Evolutionary conservation across 2,797 vertebrate species (phyloP).

Genomic region (Sebastes iracundus): DNA sequence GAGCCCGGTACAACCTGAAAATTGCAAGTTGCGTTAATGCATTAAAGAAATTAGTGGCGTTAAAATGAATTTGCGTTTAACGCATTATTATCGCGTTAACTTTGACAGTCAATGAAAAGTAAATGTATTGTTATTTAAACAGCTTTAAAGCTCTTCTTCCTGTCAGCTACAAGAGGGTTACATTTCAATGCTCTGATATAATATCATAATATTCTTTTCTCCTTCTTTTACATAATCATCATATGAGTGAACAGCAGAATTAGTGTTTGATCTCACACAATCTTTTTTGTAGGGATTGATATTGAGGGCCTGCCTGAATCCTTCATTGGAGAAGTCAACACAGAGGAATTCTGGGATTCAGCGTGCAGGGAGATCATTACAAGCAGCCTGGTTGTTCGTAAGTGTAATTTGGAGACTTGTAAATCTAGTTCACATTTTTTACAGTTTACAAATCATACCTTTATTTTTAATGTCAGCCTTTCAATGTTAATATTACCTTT

Average conservation of each 20-base stretch:
- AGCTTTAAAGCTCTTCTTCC: not conserved
- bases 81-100: too few relatives aligned
- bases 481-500: not conserved
- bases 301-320: constrained; percentile 1
- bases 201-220: not conserved
- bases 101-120: not conserved
- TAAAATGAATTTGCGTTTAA: too few relatives aligned
- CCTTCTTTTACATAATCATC: not conserved
- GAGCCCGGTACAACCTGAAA: too few relatives aligned
- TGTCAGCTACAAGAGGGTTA: not conserved
- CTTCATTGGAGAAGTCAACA: not conserved
- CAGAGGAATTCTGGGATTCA: constrained; percentile 9
- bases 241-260: not conserved
- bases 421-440: not conserved
- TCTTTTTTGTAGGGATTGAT: not conserved
- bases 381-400: constrained; percentile 1
- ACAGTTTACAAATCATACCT: not conserved
- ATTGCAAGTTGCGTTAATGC: too few relatives aligned
- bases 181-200: not conserved
- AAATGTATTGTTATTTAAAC: not conserved
- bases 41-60: too few relatives aligned
- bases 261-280: not conserved
- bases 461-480: not conserved
- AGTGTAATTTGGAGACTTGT: not conserved
- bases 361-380: not conserved